A percentile compares a stretch with the other conserved stretches of the same genome.
phyloP scores from a whole-genome alignment of 1,140 invertebrate genomes.

The Protaetia brevitarsis region DNA sequence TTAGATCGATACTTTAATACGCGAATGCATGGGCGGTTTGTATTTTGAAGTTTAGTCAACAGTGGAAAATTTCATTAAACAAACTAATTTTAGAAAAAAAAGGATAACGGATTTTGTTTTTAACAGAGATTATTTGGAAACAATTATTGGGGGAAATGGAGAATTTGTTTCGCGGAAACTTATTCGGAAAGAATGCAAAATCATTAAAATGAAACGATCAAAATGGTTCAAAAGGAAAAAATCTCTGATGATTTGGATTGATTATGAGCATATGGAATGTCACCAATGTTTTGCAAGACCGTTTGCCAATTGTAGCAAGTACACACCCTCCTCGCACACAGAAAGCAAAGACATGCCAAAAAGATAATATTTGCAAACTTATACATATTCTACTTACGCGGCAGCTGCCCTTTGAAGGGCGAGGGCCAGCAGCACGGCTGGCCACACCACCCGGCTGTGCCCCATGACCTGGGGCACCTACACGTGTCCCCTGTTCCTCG shows the following conservation, averaged over 20 bases:
- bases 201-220: too few species aligned
- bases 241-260: too few species aligned
- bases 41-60: neutral
- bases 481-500: slow-evolving; percentile 44
- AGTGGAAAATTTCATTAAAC: neutral
- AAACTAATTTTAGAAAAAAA: too few species aligned
- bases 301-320: neutral
- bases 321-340: slow-evolving; percentile 15
- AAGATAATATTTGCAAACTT: neutral
- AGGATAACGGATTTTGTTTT: too few species aligned
- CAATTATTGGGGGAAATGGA: too few species aligned
- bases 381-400: slow-evolving; percentile 37
- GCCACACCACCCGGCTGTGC: slow-evolving; percentile 46
- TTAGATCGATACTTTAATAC: neutral
- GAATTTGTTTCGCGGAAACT: too few species aligned
- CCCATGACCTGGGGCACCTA: slow-evolving; percentile 44
- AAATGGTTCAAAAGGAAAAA: too few species aligned
- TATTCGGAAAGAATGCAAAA: too few species aligned
- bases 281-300: too few species aligned
- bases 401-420: slow-evolving; percentile 39
- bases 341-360: slow-evolving; percentile 9
- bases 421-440: slow-evolving; percentile 45
- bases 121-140: too few species aligned
- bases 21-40: neutral
- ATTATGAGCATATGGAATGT: too few species aligned